Evolutionary conservation across 2,888 invertebrate genomes (phyloP), one percentile per base, ranked within the genome.

Genomic region (Liposcelis brunnea): DNA sequence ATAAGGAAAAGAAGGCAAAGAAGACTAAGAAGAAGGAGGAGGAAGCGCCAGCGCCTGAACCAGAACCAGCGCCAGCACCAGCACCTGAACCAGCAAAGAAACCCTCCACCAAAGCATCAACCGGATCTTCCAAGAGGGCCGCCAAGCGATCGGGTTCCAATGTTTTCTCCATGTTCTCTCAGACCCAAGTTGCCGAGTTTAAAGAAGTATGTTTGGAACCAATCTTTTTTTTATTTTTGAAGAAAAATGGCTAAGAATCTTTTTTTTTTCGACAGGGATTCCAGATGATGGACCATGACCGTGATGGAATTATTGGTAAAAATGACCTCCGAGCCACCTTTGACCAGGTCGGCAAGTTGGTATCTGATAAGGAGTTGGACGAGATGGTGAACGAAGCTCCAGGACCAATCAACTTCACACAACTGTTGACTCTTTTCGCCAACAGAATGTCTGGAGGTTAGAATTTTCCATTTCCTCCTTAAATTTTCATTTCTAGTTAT

Each of bases 101-200:
- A 10, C 65, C 64, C 36, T 69, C 69, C 47, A 67, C 69, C 46
- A 74, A 84, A 61, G 77, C 79, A 58, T 82, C 83, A 53, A 26
- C 84, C 59, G 80, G 85, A 56, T 82, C 86, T 56, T 84, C 83
- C 66, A 74, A 75, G 57, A 78, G 77, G 64, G 72, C 71, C 49
- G 82, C 82, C 58, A 89, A 89, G 70, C 79, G 87, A 64, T 77
- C 84, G 63, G 90, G 90, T 58, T 89, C 89, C 72, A 90, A 87
- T 71, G 90, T 91, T 65, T 91, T 91, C 77, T 89, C 90, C 62
- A 89, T 90, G 83, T 91, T 93, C 80, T 80, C 89, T 59, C 90
- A 90, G 72, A 82, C 82, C 69, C 90, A 91, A 73, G 86, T 91
- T 61, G 86, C 89, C 59, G 91, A 91, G 69, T 91, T 91, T 77